phyloP scores from a whole-genome alignment of 2,113 vertebrate species.

The Perccottus glenii region DNA sequence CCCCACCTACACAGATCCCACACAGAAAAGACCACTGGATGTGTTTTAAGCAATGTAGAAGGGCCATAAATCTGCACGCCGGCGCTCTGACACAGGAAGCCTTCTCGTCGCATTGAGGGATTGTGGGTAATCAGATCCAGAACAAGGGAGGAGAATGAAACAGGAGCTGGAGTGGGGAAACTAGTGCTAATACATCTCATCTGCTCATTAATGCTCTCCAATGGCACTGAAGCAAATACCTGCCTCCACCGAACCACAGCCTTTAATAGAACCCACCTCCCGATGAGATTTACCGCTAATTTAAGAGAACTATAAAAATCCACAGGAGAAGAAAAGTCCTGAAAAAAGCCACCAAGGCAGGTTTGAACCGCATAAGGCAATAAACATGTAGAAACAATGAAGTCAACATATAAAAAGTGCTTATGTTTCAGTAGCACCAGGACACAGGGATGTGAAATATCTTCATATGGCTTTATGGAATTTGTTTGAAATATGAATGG shows the following conservation, averaged over 20 bases:
- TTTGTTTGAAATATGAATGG: no score
- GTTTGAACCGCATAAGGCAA: not conserved
- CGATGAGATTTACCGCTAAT: conserved; percentile 13
- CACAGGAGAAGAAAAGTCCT: conserved; percentile 4
- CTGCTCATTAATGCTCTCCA: conserved; percentile 59
- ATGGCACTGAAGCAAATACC: conserved; percentile 37
- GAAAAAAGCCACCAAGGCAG: conserved; percentile 25
- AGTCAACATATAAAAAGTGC: not conserved
- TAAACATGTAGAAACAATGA: conserved; percentile 6
- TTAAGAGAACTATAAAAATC: not conserved
- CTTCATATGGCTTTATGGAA: no score
- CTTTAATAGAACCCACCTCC: conserved; percentile 22
- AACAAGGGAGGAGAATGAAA: conserved; percentile 30
- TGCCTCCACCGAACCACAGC: conserved; percentile 10
- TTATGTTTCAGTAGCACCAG: not conserved
- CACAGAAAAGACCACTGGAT: conserved; percentile 4
- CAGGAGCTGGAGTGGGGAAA: conserved; percentile 18
- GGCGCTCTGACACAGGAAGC: conserved; percentile 62
- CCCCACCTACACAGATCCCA: conserved; percentile 7
- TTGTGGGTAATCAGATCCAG: conserved; percentile 69
- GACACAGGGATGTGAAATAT: not conserved
- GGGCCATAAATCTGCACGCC: conserved; percentile 57
- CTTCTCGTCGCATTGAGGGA: conserved; percentile 46
- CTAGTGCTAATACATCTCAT: conserved; percentile 28
- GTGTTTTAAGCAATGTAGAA: conserved; percentile 20